Evolutionary conservation across 2,113 vertebrate species (phyloP).

Genomic region (Diphyllodes magnificus): DNA sequence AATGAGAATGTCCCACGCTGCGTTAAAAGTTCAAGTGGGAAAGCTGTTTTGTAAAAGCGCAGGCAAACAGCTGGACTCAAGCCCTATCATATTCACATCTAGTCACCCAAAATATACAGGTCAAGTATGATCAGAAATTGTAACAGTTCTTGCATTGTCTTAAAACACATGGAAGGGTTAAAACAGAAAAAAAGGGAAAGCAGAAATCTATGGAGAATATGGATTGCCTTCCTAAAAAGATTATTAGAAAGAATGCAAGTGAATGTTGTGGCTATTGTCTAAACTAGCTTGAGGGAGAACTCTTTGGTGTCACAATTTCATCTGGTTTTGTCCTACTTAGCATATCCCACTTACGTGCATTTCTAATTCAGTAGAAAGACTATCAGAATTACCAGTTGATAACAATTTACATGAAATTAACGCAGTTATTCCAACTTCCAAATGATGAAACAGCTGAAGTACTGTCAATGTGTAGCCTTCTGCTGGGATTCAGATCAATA

Average conservation of each 20-base stretch:
- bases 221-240: background rate
- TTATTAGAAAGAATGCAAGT: background rate
- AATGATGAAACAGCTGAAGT: background rate
- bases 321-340: background rate
- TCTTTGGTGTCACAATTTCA: background rate
- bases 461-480: background rate
- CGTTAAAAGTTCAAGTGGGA: background rate
- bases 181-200: background rate
- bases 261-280: background rate
- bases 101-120: background rate
- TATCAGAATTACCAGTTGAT: background rate
- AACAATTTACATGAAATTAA: background rate
- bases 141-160: background rate
- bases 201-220: background rate
- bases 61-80: background rate
- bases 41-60: background rate
- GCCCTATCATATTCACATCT: background rate
- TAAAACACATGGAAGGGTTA: background rate
- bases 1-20: background rate
- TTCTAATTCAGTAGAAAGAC: background rate
- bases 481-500: conserved; percentile 14
- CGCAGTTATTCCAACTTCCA: background rate
- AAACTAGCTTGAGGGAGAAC: background rate
- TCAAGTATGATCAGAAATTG: background rate
- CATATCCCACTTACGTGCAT: background rate